Base-by-base conservation (phyloP, 1,140 invertebrate genomes). In the Laupala kohalensis region DNA sequence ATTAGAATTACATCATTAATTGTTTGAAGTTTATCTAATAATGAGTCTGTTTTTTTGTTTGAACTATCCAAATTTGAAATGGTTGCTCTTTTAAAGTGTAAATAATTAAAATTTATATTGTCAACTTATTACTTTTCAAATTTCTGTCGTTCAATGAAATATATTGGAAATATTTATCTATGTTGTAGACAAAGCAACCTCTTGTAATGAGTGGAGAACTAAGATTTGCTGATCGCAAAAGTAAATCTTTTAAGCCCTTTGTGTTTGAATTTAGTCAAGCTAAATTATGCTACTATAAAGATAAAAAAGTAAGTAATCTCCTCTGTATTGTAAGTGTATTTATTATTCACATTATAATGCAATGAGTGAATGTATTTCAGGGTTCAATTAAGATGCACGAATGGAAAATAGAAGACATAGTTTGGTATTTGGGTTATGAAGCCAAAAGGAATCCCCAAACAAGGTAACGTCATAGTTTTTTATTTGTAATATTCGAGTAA, bases 341-440 rank as follows among this genome's bases (percentile, higher is more conserved):
- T 25, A 24, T 66, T 66, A 4, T 5, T 26, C 62, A 64, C 4
- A 64, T 64, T 64, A 64, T 4, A n/a, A 19, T 53, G 37, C 19
- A 13, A 53, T 0, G 4, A 53, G 37, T 53, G 1, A 53, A 1
- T 68, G 24, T 25, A 19, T 80, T 81, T 73, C 75, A 89, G 82
- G 86, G 87, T 74, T 85, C 86, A 0, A 78, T 83, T 13, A 86
- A 87, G 77, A 76, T 90, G 12, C 85, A 85, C 71, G 87, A 87
- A 72, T 93, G 91, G 90, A 85, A 86, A 75, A 85, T 93, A 25
- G 89, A 92, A 78, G 89, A 93, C 77, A 86, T 92, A 64, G 78
- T 89, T 6, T 92, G 91, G 88, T 95, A 94, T 80, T 81, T 92
- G 71, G 93, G 93, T 12, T 86, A 89, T 77, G 93, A 95, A 77